Evolutionary conservation across 2,797 vertebrate species (phyloP).

Genomic region (Sebastes cheni): DNA sequence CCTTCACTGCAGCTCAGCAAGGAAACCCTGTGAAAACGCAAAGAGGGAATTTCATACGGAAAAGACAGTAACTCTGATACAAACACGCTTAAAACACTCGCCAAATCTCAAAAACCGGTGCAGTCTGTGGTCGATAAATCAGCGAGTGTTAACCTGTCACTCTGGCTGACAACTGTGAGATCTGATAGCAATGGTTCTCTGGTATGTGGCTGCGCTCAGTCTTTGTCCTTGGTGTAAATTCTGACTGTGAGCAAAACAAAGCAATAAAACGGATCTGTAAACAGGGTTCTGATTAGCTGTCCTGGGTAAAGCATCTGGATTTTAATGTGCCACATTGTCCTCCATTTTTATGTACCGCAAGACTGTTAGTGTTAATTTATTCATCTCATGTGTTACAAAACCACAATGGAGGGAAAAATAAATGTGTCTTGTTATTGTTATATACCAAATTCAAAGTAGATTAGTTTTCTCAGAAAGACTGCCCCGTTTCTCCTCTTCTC

Average conservation of each 20-base stretch:
- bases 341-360: neutral
- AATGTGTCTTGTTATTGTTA: neutral
- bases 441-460: neutral
- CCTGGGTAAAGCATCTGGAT: slow-evolving; percentile 12
- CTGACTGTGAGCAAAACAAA: slow-evolving; percentile 1
- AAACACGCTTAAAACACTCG: neutral
- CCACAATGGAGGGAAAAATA: neutral
- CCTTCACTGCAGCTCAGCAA: neutral
- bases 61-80: neutral
- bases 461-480: neutral
- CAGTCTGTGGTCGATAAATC: neutral
- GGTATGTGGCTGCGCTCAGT: neutral
- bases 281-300: neutral
- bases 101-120: neutral
- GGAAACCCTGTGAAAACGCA: neutral
- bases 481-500: slow-evolving; percentile 49
- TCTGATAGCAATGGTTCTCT: neutral
- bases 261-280: slow-evolving; percentile 11
- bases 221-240: slow-evolving; percentile 12
- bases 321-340: slow-evolving; percentile 1
- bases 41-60: neutral
- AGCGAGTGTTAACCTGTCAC: neutral
- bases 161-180: neutral
- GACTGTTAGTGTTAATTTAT: neutral
- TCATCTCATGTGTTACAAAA: neutral